Base-by-base conservation (phyloP, 2,113 vertebrate genomes). In the Theristicus caerulescens region DNA sequence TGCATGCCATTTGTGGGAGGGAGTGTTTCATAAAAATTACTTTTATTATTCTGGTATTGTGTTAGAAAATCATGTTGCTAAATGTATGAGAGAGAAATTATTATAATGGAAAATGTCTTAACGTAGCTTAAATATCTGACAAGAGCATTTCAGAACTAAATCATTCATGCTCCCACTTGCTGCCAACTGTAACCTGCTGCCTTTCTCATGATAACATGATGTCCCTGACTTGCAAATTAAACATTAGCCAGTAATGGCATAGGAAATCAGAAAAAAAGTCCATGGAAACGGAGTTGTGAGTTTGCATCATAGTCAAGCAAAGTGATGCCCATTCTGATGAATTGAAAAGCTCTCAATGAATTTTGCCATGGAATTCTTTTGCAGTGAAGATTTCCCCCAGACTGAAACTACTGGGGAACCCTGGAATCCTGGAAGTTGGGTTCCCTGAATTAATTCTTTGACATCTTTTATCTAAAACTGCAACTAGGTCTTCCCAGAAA, bases 131-230 rank as follows among this genome's bases (percentile, higher is more conserved):
- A 96, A 94, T 96, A 87, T 61, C 93, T 96, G 96, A 97, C 90
- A 96, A 89, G 94, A 91, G 69, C 87, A 62, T 87, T 88, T 97
- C 69, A 86, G 90, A 88, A 79, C 90, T 34, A 96, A 93, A 83
- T 91, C 84, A 66, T 97, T 81, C 78, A 72, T 58, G 93, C 91
- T 98, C 95, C 97, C 92, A 97, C 97, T 78, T 97, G 95, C 97
- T 98, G 96, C 96, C 95, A 97, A 54, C 71, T 85, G 38, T 91
- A 95, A 91, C 93, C 67, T 93, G 71, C 88, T 80, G 78, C 51
- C 92, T 96, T 98, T 98, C 96, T 98, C 58, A 96, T 96, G 96
- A 71, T 96, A 96, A 97, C 93, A 54, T 32, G 66, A 83, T 72
- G 84, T 71, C 84, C 82, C 89, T 91, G 86, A 95, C 74, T 96